Evolutionary conservation across 2,888 invertebrate genomes (phyloP).

Genomic region (Lysandra bellargus): DNA sequence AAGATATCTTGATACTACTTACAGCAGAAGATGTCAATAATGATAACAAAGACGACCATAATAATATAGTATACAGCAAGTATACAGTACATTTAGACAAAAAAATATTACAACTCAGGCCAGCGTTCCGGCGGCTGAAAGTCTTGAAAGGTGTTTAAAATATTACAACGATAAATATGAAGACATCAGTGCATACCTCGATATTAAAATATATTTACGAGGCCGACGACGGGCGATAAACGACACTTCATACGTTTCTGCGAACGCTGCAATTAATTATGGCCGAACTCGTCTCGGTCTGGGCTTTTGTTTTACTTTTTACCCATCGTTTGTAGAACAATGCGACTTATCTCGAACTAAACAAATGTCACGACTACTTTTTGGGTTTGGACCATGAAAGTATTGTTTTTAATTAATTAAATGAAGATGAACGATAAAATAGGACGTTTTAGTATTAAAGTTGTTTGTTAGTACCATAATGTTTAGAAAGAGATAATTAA

Average conservation of each 20-base stretch:
- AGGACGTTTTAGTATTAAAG: neutral
- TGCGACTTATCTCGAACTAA: slow-evolving; percentile 66
- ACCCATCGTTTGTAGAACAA: slow-evolving; percentile 71
- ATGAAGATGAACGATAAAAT: neutral
- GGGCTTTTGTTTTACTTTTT: slow-evolving; percentile 66
- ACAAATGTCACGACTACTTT: slow-evolving; percentile 63
- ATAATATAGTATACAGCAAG: too few species aligned
- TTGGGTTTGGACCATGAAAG: slow-evolving; percentile 45
- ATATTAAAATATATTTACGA: slow-evolving; percentile 61
- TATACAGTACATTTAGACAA: neutral
- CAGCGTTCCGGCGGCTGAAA: neutral
- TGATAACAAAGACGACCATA: too few species aligned
- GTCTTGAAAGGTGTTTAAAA: slow-evolving; percentile 3
- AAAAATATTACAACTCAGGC: neutral
- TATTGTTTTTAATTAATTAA: slow-evolving; percentile 37
- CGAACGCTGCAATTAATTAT: slow-evolving; percentile 75
- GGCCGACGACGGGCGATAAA: slow-evolving; percentile 63
- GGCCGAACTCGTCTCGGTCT: slow-evolving; percentile 53
- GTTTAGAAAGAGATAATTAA: too few species aligned
- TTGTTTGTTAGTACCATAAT: neutral
- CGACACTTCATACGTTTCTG: slow-evolving; percentile 63
- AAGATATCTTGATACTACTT: too few species aligned
- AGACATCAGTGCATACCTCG: slow-evolving; percentile 48
- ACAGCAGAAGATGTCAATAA: too few species aligned
- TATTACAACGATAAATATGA: slow-evolving; percentile 35